Percentiles rank a stretch among this genome's conserved stretches.
phyloP scores from a whole-genome alignment of 2,113 vertebrate species.

The Oncorhynchus masou region DNA sequence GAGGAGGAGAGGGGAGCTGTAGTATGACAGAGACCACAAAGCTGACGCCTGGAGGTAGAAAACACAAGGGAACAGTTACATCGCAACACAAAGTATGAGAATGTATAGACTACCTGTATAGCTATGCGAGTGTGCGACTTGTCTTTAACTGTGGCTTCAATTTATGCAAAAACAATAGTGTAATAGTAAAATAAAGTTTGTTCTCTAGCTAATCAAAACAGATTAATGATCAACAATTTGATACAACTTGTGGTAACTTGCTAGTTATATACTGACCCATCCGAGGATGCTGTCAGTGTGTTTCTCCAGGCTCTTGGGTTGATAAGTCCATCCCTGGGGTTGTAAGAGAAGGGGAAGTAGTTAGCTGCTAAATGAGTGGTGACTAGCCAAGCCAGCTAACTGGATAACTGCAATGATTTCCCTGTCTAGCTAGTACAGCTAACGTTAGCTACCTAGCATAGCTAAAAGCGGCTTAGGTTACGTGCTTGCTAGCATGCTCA shows the following conservation, averaged over 20 bases:
- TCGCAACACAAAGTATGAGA: not conserved
- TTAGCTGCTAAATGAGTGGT: not conserved
- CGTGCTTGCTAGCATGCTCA: no score
- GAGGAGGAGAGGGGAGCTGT: constrained; percentile 84
- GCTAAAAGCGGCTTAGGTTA: no score
- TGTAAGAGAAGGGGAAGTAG: not conserved
- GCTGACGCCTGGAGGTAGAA: constrained; percentile 79
- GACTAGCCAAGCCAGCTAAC: no score
- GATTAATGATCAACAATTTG: not conserved
- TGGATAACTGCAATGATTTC: no score
- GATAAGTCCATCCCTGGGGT: constrained; percentile 82
- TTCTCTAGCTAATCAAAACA: not conserved
- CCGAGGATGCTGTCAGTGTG: constrained; percentile 85
- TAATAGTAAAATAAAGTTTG: not conserved
- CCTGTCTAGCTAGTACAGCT: no score
- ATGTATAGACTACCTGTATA: not conserved
- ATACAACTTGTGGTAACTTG: not conserved
- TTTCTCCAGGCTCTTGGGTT: constrained; percentile 80
- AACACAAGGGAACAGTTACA: constrained; percentile 45
- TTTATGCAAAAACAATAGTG: no score
- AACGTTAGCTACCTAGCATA: no score
- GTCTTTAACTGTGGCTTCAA: not conserved
- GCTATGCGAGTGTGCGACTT: not conserved
- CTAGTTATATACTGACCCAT: constrained; percentile 75
- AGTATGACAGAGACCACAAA: constrained; percentile 88